Percentiles rank a stretch among this genome's conserved stretches.
phyloP scores from a whole-genome alignment of 2,797 vertebrate species.

The Poeciliopsis presidionis region DNA sequence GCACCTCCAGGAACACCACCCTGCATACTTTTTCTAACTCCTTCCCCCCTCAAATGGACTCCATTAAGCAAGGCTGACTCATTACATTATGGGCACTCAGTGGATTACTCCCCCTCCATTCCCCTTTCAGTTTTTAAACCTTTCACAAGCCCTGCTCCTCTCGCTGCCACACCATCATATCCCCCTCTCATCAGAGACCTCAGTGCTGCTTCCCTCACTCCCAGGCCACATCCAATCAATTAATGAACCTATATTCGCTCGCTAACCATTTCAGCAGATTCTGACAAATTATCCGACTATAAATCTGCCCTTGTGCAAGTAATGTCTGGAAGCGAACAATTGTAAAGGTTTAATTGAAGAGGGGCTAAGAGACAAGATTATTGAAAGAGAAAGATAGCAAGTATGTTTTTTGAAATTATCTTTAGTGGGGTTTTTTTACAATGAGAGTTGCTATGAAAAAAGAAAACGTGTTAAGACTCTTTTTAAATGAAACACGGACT shows the following conservation, averaged over 20 bases:
- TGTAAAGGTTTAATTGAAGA: slow-evolving; percentile 2
- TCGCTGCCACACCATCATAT: slow-evolving; percentile 16
- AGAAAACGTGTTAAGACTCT: too few species aligned
- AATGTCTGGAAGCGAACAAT: slow-evolving; percentile 11
- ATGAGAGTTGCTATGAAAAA: not conserved
- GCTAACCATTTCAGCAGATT: slow-evolving; percentile 57
- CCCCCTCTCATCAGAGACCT: slow-evolving; percentile 36
- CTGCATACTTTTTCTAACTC: slow-evolving; percentile 33
- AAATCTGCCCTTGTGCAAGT: slow-evolving; percentile 45
- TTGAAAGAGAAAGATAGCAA: not conserved
- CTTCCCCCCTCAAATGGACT: slow-evolving; percentile 62
- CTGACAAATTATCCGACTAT: slow-evolving; percentile 53
- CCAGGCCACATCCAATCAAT: slow-evolving; percentile 53
- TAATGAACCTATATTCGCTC: slow-evolving; percentile 73
- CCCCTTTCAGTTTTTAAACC: slow-evolving; percentile 64
- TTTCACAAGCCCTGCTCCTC: slow-evolving; percentile 35
- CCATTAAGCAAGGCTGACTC: slow-evolving; percentile 75
- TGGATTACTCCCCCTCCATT: slow-evolving; percentile 72
- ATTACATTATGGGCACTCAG: slow-evolving; percentile 82
- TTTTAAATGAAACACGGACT: slow-evolving; percentile 3
- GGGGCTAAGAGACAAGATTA: not conserved
- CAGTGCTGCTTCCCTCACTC: slow-evolving; percentile 33
- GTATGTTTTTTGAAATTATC: not conserved
- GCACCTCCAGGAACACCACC: slow-evolving; percentile 26
- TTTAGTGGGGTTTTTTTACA: not conserved